Conservation (phyloP, 2,797 vertebrate species). For the Takifugu ocellatus region DNA sequence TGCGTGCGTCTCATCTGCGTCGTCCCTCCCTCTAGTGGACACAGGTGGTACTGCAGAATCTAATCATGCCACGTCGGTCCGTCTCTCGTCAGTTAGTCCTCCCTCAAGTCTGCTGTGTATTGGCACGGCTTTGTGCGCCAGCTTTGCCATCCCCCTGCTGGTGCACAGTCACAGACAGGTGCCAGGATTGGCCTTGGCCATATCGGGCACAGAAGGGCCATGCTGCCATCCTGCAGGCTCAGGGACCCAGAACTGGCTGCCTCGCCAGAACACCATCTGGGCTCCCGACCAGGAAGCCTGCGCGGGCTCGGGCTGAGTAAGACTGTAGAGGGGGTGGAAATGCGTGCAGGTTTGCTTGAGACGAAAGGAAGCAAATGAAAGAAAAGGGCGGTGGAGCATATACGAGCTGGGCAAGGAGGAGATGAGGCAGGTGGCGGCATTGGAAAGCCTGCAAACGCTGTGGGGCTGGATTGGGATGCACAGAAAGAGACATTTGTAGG, state of each 20-base stretch:
- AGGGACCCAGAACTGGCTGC: conserved; percentile 66
- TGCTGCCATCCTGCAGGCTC: conserved; percentile 72
- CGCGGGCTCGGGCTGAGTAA: conserved; percentile 43
- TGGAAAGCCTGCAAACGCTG: conserved; percentile 25
- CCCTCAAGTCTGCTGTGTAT: conserved; percentile 58
- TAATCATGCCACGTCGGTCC: conserved; percentile 21
- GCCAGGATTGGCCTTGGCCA: conserved; percentile 72
- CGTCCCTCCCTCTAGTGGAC: conserved; percentile 49
- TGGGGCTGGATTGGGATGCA: conserved; percentile 25
- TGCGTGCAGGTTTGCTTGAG: conserved; percentile 25
- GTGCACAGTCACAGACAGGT: conserved; percentile 67
- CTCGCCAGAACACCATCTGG: conserved; percentile 73
- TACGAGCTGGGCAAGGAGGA: conserved; percentile 14
- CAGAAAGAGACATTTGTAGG: conserved; percentile 34
- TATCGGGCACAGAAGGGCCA: conserved; percentile 78
- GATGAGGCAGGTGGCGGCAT: conserved; percentile 30
- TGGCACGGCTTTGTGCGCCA: conserved; percentile 62
- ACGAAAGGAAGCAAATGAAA: conserved; percentile 40
- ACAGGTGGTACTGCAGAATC: conserved; percentile 16
- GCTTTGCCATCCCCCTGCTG: conserved; percentile 66
- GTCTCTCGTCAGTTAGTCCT: conserved; percentile 55
- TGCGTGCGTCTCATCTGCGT: not conserved
- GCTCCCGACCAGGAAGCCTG: conserved; percentile 65
- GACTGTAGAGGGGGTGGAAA: conserved; percentile 35
- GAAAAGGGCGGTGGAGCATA: conserved; percentile 9